Conservation (phyloP, 2,888 invertebrate species). For the Hecatera dysodea region DNA sequence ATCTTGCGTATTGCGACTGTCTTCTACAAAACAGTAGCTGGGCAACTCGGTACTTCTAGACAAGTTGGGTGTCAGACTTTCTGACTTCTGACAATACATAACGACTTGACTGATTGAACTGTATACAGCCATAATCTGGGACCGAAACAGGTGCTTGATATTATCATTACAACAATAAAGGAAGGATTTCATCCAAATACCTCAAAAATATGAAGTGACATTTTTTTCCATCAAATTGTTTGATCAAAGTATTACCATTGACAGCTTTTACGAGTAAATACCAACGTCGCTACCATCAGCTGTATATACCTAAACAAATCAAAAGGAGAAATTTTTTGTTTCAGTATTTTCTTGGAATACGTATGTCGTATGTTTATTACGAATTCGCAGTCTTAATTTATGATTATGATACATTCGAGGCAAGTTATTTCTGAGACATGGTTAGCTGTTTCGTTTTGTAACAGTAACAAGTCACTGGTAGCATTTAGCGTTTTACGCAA, state of each 20-base stretch:
- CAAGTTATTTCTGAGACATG: constrained; percentile 32
- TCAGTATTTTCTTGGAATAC: constrained; percentile 16
- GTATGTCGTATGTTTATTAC: constrained; percentile 35
- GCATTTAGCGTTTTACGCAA: too few species aligned
- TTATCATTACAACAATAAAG: too few species aligned
- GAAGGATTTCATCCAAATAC: background rate
- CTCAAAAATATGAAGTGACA: background rate
- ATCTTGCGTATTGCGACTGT: too few species aligned
- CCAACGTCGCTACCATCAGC: background rate
- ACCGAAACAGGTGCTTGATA: too few species aligned
- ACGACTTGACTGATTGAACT: too few species aligned
- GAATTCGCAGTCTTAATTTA: constrained; percentile 15
- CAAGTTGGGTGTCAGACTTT: too few species aligned
- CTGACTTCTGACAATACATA: too few species aligned
- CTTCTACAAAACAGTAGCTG: too few species aligned
- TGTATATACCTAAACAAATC: constrained; percentile 9
- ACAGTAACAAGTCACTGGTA: background rate
- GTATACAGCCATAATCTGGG: too few species aligned
- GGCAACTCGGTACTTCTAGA: too few species aligned
- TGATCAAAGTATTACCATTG: background rate
- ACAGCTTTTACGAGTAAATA: constrained; percentile 6
- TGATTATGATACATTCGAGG: constrained; percentile 27
- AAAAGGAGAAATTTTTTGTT: constrained; percentile 18
- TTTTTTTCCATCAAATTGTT: background rate
- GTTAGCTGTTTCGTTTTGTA: constrained; percentile 3